These are phyloP conservation scores for Glomeris maerens DNA, from an alignment of 1,140 invertebrate species.

Conservation along the genomic window DNA sequence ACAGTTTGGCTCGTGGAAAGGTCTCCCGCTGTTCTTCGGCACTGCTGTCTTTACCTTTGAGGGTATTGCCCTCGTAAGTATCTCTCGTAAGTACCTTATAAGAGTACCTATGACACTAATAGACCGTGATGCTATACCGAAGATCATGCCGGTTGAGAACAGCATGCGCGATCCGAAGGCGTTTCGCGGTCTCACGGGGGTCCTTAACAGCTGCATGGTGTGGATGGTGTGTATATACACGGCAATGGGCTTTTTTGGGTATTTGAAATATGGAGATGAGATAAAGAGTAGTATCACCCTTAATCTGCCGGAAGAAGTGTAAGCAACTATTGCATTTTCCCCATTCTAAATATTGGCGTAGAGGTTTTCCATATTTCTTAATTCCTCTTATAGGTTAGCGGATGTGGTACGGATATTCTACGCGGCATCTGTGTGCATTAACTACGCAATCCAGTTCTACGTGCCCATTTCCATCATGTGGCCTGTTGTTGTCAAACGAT, in stretches of 20 bases:
- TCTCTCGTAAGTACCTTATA: background rate
- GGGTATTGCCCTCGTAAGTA: slow-evolving; percentile 70
- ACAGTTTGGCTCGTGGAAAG: slow-evolving; percentile 19
- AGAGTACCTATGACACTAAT: background rate
- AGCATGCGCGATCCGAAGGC: slow-evolving; percentile 76
- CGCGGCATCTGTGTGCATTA: slow-evolving; percentile 70
- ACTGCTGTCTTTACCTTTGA: slow-evolving; percentile 83
- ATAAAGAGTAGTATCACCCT: slow-evolving; percentile 59
- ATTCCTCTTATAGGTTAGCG: no score
- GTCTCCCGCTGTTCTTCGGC: slow-evolving; percentile 69
- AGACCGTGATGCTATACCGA: slow-evolving; percentile 1
- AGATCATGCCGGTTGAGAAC: slow-evolving; percentile 85
- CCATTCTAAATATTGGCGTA: no score
- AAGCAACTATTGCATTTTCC: slow-evolving; percentile 26
- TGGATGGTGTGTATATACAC: slow-evolving; percentile 64
- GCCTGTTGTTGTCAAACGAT: no score
- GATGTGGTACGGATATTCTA: slow-evolving; percentile 65
- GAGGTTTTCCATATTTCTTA: no score
- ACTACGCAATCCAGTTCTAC: slow-evolving; percentile 81
- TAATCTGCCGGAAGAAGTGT: slow-evolving; percentile 56
- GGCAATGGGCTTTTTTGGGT: slow-evolving; percentile 82
- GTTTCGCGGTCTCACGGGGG: slow-evolving; percentile 74
- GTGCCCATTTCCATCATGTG: slow-evolving; percentile 81
- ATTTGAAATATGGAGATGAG: slow-evolving; percentile 56
- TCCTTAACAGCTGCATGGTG: slow-evolving; percentile 73